Evolutionary conservation across 2,888 invertebrate genomes (phyloP).

Genomic region (Penaeus monodon): DNA sequence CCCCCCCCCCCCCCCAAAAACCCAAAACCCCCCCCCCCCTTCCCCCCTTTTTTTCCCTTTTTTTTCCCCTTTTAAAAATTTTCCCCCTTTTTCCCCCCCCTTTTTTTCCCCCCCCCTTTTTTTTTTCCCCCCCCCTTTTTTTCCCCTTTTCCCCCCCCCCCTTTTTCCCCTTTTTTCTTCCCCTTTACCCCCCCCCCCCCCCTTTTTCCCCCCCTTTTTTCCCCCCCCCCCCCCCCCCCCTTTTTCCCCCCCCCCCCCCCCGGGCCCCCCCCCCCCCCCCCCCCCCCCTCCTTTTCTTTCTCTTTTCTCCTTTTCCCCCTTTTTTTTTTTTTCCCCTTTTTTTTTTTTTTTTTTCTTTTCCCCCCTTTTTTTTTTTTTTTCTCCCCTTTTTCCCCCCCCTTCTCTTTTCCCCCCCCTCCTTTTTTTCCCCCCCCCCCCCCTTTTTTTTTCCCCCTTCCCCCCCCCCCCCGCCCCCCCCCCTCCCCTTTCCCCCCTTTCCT

Average conservation of each 20-base stretch:
- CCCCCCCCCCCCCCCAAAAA: neutral
- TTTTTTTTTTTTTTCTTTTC: neutral
- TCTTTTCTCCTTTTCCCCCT: neutral
- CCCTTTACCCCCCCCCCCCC: neutral
- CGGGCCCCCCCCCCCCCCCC: neutral
- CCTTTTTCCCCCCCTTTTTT: neutral
- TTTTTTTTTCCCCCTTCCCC: neutral
- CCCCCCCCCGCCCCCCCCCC: neutral
- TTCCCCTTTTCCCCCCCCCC: neutral
- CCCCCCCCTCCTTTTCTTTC: neutral
- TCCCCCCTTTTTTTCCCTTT: neutral
- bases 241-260: neutral
- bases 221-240: neutral
- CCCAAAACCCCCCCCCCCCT: neutral
- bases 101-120: neutral
- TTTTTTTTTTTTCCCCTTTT: neutral
- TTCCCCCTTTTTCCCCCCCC: neutral
- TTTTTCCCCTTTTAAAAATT: no score
- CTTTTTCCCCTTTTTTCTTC: neutral
- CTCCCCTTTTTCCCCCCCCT: neutral
- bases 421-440: neutral
- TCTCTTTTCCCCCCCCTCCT: neutral
- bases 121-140: neutral
- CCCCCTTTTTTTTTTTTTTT: accelerated
- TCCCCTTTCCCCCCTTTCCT: neutral